Base-by-base conservation (phyloP, 1,140 invertebrate species). In the Rhopalosiphum maidis region DNA sequence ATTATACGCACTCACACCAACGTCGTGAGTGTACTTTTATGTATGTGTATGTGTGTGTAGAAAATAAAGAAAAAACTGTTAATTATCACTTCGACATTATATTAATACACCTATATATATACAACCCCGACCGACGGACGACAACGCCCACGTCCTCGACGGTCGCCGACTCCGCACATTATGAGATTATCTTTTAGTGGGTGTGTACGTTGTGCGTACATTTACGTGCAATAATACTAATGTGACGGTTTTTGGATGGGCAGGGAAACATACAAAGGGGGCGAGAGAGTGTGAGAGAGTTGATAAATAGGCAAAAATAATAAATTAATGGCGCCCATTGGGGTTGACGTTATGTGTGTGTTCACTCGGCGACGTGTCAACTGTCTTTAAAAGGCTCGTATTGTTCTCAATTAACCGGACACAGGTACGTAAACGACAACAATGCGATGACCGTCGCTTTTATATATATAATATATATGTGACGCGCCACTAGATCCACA, bases 401-500 rank as follows among this genome's bases (percentile, higher is more conserved):
- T 93, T 93, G 91, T 93, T 86, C 91, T 55, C 91, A 43, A 93
- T 93, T 86, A 91, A 91, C 60, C 90, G 82, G 89, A 60, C 54
- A 48, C 89, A 68, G 89, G 89, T 90, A 88, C 60, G n/a, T 77
- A 88, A 88, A 54, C 25, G 55, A 90, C 11, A 43, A 90, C 89
- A 90, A 90, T 68, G 18, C 87, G 87, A 21, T 48, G 87, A 9
- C 30, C 30, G 21, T 48, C 48, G 48, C 18, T 48, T 51, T 21
- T 46, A n/a, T 87, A 4, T 25, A 51, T 48, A 48, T 46, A 46
- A 22, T 88, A 51, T 83, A 37, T 83, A n/a, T 77, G 60, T 77
- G 60, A 77, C 60, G 60, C 60, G 60, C 30, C 60, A n/a, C 60
- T n/a, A 77, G 15, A 23, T 83, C 77, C 35, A 37, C 77, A 83